A percentile compares a stretch with the other conserved stretches of the same genome.
Conservation (phyloP, 37 sponge, comb jelly and placozoan genomes). For the Halichondria panicea region DNA sequence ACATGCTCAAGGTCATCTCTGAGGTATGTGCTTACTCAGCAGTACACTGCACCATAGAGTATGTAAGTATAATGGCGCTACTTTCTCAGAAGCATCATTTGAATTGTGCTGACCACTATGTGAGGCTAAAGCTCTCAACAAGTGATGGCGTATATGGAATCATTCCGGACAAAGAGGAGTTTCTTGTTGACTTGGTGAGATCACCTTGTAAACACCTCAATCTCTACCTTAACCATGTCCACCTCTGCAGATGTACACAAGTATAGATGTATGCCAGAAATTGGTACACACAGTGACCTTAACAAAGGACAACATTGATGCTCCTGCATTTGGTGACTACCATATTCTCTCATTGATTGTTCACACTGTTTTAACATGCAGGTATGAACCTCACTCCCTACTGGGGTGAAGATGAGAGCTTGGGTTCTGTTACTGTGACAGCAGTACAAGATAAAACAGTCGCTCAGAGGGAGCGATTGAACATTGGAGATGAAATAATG, state of each 20-base stretch:
- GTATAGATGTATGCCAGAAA: slow-evolving; percentile 58
- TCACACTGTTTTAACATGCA: neutral
- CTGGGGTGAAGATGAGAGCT: too few relatives aligned
- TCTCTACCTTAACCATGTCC: neutral
- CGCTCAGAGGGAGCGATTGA: slow-evolving; percentile 27
- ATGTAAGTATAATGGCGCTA: too few relatives aligned
- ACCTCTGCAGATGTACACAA: slow-evolving; percentile 16
- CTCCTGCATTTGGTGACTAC: too few relatives aligned
- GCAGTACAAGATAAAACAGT: slow-evolving; percentile 24
- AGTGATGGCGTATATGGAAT: slow-evolving; percentile 26
- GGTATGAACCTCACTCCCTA: slow-evolving; percentile 30
- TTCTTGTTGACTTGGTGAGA: slow-evolving; percentile 42
- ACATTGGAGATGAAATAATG: slow-evolving; percentile 43
- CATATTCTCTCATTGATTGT: neutral
- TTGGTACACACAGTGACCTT: too few relatives aligned
- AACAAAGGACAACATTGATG: too few relatives aligned
- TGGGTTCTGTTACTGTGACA: slow-evolving; percentile 13
- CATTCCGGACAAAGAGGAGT: slow-evolving; percentile 17
- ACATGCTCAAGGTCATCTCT: slow-evolving; percentile 22
- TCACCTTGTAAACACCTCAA: neutral
- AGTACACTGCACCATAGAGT: neutral
- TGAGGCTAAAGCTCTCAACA: slow-evolving; percentile 5
- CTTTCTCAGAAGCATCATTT: slow-evolving; percentile 25
- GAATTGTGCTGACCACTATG: slow-evolving; percentile 53
- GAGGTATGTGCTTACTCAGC: slow-evolving; percentile 5